phyloP scores from a whole-genome alignment of 2,888 invertebrate genomes.

The Halictus quadricinctus region DNA sequence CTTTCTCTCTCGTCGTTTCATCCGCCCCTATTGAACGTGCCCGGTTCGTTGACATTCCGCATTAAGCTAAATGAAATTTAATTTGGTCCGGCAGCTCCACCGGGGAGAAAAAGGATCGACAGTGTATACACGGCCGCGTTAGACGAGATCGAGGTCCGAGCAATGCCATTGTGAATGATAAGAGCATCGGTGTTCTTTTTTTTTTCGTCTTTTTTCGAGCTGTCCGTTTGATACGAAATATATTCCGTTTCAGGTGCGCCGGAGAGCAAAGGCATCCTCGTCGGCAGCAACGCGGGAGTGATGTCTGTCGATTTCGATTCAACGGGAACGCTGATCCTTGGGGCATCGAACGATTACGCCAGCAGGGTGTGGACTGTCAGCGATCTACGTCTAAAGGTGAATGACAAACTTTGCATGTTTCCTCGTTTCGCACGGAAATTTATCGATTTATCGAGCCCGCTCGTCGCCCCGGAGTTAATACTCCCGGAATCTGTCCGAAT shows the following conservation, averaged over 20 bases:
- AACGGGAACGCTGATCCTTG: constrained; percentile 93
- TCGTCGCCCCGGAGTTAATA: background rate
- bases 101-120: background rate
- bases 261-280: constrained; percentile 90
- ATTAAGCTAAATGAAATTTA: constrained; percentile 14
- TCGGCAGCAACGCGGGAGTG: constrained; percentile 97
- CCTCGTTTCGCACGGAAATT: background rate
- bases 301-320: constrained; percentile 98
- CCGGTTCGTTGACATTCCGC: background rate
- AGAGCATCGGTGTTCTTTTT: background rate
- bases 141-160: background rate
- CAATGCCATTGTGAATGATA: background rate
- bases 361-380: constrained; percentile 97
- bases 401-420: constrained; percentile 74
- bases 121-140: background rate
- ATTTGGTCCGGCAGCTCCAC: background rate
- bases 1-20: background rate
- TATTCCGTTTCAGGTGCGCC: constrained; percentile 84
- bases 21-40: background rate
- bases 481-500: background rate
- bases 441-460: background rate
- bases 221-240: background rate
- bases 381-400: constrained; percentile 95
- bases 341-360: constrained; percentile 98
- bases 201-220: background rate